Evolutionary conservation across 2,797 vertebrate genomes (phyloP).

Genomic region (Oreortyx pictus): DNA sequence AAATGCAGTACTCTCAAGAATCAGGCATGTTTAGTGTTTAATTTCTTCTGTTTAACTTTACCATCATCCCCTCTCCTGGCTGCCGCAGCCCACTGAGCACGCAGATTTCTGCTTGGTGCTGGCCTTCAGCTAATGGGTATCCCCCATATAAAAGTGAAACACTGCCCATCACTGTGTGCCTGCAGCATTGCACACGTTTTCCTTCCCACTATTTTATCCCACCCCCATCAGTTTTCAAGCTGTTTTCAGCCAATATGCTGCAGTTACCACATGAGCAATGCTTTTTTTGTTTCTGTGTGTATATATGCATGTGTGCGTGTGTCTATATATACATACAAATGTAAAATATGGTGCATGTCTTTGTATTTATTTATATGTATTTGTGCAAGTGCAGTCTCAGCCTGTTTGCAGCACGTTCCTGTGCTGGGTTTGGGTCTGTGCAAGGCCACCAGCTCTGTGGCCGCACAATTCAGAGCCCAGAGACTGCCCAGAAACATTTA

Average conservation of each 20-base stretch:
- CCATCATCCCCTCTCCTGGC: not conserved
- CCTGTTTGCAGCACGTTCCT: not conserved
- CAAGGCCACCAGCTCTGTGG: not conserved
- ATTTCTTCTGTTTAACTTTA: not conserved
- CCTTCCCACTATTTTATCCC: not conserved
- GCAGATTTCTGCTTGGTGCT: not conserved
- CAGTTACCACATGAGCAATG: not conserved
- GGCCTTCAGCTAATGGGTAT: not conserved
- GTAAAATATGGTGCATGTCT: not conserved
- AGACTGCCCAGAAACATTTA: conserved; percentile 21
- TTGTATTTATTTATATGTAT: not conserved
- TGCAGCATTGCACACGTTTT: not conserved
- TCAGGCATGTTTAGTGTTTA: not conserved
- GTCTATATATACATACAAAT: not conserved
- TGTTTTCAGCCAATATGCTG: not conserved
- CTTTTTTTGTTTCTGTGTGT: conserved; percentile 3
- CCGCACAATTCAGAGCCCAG: not conserved
- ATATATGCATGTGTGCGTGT: not conserved
- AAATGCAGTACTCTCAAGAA: not conserved
- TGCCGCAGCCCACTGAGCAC: not conserved
- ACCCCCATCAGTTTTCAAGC: not conserved
- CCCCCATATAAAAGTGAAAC: not conserved
- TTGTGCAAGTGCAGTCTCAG: not conserved
- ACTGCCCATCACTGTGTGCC: not conserved
- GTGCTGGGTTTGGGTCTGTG: not conserved